phyloP scores from a whole-genome alignment of 2,113 vertebrate genomes.

The Gallinago undulata region DNA sequence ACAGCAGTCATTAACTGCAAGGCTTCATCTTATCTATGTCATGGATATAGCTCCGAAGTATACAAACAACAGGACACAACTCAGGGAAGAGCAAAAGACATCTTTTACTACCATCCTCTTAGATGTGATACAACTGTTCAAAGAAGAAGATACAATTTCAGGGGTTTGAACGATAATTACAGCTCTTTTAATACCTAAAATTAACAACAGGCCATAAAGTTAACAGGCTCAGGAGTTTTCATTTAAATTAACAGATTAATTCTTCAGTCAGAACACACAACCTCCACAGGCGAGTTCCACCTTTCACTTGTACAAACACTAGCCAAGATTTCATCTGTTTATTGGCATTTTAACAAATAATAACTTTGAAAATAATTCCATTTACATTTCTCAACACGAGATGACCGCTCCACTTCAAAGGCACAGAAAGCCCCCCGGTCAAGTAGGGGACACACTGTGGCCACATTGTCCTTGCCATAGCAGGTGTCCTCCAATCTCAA shows the following conservation, averaged over 20 bases:
- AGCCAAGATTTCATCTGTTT: background rate
- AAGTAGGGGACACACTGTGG: background rate
- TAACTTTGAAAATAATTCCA: background rate
- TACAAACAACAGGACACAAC: background rate
- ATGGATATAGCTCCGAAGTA: background rate
- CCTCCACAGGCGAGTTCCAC: background rate
- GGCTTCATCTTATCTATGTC: background rate
- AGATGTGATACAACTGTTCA: background rate
- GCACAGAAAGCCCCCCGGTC: background rate
- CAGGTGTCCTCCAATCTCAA: background rate
- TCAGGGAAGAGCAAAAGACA: accelerated
- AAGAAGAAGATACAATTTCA: background rate
- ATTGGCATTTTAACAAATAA: background rate
- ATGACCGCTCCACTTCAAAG: background rate
- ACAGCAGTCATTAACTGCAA: background rate
- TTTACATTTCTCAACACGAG: background rate
- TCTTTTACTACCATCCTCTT: background rate
- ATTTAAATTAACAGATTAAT: background rate
- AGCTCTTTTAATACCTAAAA: background rate
- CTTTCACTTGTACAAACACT: background rate
- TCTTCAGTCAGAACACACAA: background rate
- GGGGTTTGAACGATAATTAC: background rate
- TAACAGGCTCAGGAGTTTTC: background rate
- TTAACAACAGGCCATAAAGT: background rate
- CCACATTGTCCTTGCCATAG: background rate